Evolutionary conservation across 2,888 invertebrate species (phyloP), one percentile per base, ranked within the genome.

Genomic region (Luffia ferchaultella): DNA sequence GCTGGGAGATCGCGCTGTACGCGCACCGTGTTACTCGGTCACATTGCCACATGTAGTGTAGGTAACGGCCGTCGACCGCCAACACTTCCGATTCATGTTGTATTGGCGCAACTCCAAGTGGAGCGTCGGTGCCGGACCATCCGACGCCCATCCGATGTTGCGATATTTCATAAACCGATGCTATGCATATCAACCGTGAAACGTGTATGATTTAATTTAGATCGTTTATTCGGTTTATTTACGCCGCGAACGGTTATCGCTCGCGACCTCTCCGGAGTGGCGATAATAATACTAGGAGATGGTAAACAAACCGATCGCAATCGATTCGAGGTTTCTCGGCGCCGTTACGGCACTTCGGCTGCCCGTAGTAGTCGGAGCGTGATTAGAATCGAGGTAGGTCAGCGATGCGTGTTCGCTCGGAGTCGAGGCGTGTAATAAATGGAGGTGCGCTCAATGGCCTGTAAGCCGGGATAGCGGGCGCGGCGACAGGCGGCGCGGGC

Each of bases 131-230:
- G 40, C 41, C 41, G 19, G 46, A 46, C 20, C 41, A 40, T 19
- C 41, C 17, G 19, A 18, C 41, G 18, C 18, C 48, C 41, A 48
- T 49, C 42, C 42, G 49, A 49, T 54, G 58, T 62, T 62, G 64
- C 64, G 64, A 64, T 64, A 64, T 62, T 61, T 62, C 55, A 57
- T 55, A 52, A 55, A 50, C 52, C 54, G 42, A 42, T 48, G 41
- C 20, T 20, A n/a, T 48, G 18, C 18, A 19, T 16, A 42, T 46
- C 18, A 20, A 16, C 42, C 43, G 46, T 40, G 42, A 46, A 40
- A 45, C 40, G 54, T 50, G 53, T 49, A 50, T 54, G 5, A 12
- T 45, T 46, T 50, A 45, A 48, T 49, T 12, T 30, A 3, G 30
- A 7, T 12, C 30, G 5, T 30, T 30, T 12, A 30, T 12, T 30